Base-by-base conservation (phyloP, 1,140 invertebrate genomes). In the Cyclina sinensis region DNA sequence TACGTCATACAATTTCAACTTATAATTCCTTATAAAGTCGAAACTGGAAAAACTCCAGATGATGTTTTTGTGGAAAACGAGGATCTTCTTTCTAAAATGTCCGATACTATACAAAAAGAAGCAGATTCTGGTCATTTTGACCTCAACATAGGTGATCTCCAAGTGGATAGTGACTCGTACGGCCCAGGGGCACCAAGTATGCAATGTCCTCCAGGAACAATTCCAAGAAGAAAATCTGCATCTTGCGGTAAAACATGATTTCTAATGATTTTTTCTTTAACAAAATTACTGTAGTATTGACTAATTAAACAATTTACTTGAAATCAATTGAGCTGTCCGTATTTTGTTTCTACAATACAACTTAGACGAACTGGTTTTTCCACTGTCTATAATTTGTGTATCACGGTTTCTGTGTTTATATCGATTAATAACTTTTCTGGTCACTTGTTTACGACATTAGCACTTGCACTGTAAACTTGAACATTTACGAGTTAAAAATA, bases 1-100 rank as follows among this genome's bases (percentile, higher is more conserved):
- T 81, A 81, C 35, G 65, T 54, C 0, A 12, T 81, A 24, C 21
- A 54, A 1, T 81, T 81, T 81, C 54, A 81, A 59, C 37, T 81
- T 24, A 59, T 81, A 1, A 32, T 59, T 39, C 79, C 51, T 21
- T 39, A 35, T 18, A 62, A 35, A 37, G 0, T 24, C 0, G 27
- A 43, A n/a, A 12, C 54, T 1, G 57, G n/a, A 35, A 59, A 81
- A 24, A 14, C 54, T 59, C 14, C n/a, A 2, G 57, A 18, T 39
- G 51, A 57, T 21, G n/a, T 59, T 16, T 27, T 37, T 32, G 30
- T 18, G 16, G 79, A 59, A 2, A 59, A 59, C 24, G 79, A 81
- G 57, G 79, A 57, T 21, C 51, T 4, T 4, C 37, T 81, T 12
- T 43, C 62, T 27, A 39, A 37, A 59, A 81, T 81, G 51, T 35